phyloP scores from a whole-genome alignment of 30 jellyfish, hydroid and myxozoan species.

The Aurelia sp. region DNA sequence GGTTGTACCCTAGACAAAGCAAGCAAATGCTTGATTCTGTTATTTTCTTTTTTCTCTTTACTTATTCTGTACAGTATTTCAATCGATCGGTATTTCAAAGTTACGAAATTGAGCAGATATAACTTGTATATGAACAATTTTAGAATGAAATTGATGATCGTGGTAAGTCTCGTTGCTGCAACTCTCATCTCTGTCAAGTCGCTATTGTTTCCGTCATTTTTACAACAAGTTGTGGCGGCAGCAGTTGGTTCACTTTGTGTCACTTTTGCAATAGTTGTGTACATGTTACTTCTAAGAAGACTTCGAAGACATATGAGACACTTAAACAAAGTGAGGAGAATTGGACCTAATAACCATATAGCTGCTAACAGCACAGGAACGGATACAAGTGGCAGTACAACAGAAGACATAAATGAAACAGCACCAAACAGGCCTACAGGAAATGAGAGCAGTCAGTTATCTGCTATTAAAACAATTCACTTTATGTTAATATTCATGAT shows the following conservation, averaged over 20 bases:
- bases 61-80: conserved; percentile 36
- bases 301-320: no score
- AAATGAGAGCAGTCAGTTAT: conserved; percentile 29
- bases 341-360: no score
- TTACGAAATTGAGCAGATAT: conserved; percentile 41
- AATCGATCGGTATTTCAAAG: conserved; percentile 42
- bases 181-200: not conserved
- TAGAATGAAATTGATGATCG: conserved; percentile 41
- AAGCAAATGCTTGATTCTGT: conserved; percentile 5
- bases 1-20: conserved; percentile 23
- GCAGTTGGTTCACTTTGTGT: not conserved
- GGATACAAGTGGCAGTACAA: not conserved
- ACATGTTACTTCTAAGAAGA: no score
- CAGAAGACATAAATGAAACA: not conserved
- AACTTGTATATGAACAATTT: conserved; percentile 32
- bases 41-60: conserved; percentile 51
- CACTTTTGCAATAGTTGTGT: not conserved
- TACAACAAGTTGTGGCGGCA: not conserved
- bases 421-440: not conserved
- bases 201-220: not conserved
- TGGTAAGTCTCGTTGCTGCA: conserved; percentile 21
- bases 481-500: conserved; percentile 24
- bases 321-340: no score
- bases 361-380: not conserved
- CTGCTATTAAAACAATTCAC: conserved; percentile 61